phyloP scores from a whole-genome alignment of 2,797 vertebrate species.

The Neostethus bicornis region DNA sequence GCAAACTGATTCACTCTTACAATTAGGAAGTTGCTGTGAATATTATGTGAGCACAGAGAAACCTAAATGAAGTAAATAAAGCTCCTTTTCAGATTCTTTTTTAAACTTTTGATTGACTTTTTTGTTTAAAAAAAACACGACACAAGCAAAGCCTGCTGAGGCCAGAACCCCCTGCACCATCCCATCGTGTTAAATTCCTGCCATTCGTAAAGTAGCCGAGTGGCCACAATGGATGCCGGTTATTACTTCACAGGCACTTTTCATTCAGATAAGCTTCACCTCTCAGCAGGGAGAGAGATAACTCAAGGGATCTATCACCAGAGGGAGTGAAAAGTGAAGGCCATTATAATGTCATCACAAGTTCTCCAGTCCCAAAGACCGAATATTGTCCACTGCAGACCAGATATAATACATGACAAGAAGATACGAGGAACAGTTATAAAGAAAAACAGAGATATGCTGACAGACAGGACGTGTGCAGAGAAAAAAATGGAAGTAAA shows the following conservation, averaged over 20 bases:
- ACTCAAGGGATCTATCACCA: slow-evolving; percentile 76
- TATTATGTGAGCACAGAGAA: neutral
- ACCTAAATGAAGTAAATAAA: neutral
- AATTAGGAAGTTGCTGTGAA: slow-evolving; percentile 11
- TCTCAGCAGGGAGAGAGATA: slow-evolving; percentile 76
- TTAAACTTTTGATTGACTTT: slow-evolving; percentile 55
- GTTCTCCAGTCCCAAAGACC: slow-evolving; percentile 68
- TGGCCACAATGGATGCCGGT: slow-evolving; percentile 71
- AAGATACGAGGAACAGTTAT: slow-evolving; percentile 41
- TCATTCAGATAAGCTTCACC: slow-evolving; percentile 78
- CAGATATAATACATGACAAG: slow-evolving; percentile 53
- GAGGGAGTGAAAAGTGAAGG: slow-evolving; percentile 75
- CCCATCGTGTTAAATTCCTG: slow-evolving; percentile 57
- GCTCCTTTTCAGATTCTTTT: slow-evolving; percentile 31
- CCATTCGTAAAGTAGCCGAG: slow-evolving; percentile 72
- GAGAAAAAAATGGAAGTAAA: slow-evolving; percentile 47
- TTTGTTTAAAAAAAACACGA: slow-evolving; percentile 65
- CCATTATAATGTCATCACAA: slow-evolving; percentile 81
- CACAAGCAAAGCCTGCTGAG: slow-evolving; percentile 66
- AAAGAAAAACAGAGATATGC: slow-evolving; percentile 47
- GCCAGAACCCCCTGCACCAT: slow-evolving; percentile 51
- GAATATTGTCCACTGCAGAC: slow-evolving; percentile 61
- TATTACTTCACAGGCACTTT: slow-evolving; percentile 77
- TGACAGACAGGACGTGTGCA: slow-evolving; percentile 60
- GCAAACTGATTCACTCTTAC: slow-evolving; percentile 35